Percentiles rank a stretch among this genome's conserved stretches.
These are phyloP conservation scores for Ageneiosus marmoratus DNA, from an alignment of 2,113 vertebrate species.

Conservation along the genomic window DNA sequence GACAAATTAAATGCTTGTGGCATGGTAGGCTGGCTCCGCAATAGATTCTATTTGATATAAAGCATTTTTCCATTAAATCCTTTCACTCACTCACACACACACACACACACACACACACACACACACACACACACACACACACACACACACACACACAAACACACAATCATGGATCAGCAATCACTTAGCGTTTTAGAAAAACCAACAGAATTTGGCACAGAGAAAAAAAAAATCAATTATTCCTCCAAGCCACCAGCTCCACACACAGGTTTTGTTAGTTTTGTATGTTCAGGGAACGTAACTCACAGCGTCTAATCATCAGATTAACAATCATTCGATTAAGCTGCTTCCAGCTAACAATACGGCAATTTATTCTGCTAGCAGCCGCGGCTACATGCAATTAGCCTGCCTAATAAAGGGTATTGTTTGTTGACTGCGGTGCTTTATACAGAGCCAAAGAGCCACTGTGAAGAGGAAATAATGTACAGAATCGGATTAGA, in stretches of 20 bases:
- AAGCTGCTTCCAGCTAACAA: constrained; percentile 15
- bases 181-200: not conserved
- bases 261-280: not conserved
- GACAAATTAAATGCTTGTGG: not conserved
- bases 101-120: constrained; percentile 2
- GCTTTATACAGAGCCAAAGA: not conserved
- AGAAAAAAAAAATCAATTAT: not conserved
- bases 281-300: not conserved
- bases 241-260: not conserved
- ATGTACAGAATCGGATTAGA: constrained; percentile 1
- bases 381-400: constrained; percentile 8
- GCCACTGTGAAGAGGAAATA: constrained; percentile 10
- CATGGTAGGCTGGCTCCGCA: not conserved
- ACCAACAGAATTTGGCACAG: not conserved
- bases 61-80: not conserved
- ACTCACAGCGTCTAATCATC: constrained; percentile 20
- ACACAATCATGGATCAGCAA: no score
- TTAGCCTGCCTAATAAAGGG: constrained; percentile 31
- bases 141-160: constrained; percentile 2
- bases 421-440: constrained; percentile 20
- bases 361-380: constrained; percentile 26
- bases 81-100: constrained; percentile 3
- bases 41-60: not conserved
- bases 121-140: constrained; percentile 3
- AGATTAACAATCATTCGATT: constrained; percentile 25